phyloP scores from a whole-genome alignment of 2,797 vertebrate species.

The Tokudaia muenninki region DNA sequence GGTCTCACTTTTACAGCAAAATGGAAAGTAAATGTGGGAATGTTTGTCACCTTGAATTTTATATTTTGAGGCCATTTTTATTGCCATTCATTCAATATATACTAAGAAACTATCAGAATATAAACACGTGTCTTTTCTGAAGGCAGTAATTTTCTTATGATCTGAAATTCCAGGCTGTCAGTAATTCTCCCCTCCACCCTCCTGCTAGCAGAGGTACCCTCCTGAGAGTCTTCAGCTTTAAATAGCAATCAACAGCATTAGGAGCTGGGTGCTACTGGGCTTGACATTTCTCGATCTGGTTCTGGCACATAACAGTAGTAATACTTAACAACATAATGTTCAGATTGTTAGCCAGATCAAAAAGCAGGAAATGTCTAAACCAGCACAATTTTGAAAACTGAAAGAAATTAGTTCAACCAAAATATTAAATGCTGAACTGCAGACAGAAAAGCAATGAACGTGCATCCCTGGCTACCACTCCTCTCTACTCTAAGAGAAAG shows the following conservation, averaged over 20 bases:
- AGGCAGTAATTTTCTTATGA: conserved; percentile 25
- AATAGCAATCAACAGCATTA: background rate
- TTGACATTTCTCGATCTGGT: background rate
- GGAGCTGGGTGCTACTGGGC: background rate
- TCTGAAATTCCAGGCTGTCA: conserved; percentile 18
- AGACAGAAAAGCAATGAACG: background rate
- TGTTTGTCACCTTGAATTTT: conserved; percentile 38
- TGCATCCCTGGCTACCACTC: background rate
- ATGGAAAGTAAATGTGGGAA: conserved; percentile 47
- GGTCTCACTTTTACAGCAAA: conserved; percentile 51
- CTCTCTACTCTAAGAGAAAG: conserved; percentile 19
- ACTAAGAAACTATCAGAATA: conserved; percentile 36
- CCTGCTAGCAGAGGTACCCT: background rate
- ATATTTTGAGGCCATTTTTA: conserved; percentile 41
- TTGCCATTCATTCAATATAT: conserved; percentile 19
- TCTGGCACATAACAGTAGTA: background rate
- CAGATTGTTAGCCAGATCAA: background rate
- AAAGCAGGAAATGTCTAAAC: conserved; percentile 53
- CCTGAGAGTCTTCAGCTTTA: conserved; percentile 27
- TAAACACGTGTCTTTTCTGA: conserved; percentile 49
- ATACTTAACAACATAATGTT: background rate
- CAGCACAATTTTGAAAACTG: background rate
- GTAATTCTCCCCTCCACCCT: background rate
- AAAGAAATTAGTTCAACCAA: conserved; percentile 37
- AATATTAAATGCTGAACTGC: background rate